Conservation (phyloP, 2,888 invertebrate species). For the Nymphalis urticae region DNA sequence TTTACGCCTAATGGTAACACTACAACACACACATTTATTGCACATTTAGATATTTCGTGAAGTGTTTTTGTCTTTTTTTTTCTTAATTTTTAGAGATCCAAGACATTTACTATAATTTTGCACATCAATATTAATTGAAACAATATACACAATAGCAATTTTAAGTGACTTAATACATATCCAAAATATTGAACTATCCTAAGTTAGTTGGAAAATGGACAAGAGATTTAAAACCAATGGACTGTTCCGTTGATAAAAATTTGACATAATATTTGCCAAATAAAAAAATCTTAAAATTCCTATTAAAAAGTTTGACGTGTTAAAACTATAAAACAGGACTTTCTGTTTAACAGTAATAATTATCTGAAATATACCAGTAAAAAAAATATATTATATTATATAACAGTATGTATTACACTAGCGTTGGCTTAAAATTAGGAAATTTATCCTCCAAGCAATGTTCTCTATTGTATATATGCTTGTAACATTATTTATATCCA, state of each 20-base stretch:
- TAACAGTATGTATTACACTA: slow-evolving; percentile 67
- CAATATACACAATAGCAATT: slow-evolving; percentile 79
- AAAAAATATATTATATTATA: slow-evolving; percentile 77
- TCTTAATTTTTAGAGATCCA: slow-evolving; percentile 80
- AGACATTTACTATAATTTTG: slow-evolving; percentile 82
- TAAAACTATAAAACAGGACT: slow-evolving; percentile 76
- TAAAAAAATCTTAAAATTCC: slow-evolving; percentile 62
- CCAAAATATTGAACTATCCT: slow-evolving; percentile 80
- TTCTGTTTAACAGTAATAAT: slow-evolving; percentile 77
- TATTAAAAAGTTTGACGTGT: slow-evolving; percentile 62
- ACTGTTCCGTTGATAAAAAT: slow-evolving; percentile 60
- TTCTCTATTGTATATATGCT: not conserved
- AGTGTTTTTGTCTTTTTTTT: slow-evolving; percentile 80
- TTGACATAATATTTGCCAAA: slow-evolving; percentile 45
- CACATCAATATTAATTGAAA: slow-evolving; percentile 79
- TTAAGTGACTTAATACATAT: slow-evolving; percentile 79
- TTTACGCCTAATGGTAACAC: slow-evolving; percentile 81
- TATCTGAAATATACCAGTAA: slow-evolving; percentile 78
- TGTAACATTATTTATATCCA: not conserved
- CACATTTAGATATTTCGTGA: slow-evolving; percentile 82
- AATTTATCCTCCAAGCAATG: slow-evolving; percentile 32
- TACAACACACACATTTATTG: slow-evolving; percentile 83
- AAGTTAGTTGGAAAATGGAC: slow-evolving; percentile 80
- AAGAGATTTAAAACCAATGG: slow-evolving; percentile 72
- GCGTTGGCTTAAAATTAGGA: slow-evolving; percentile 49